Evolutionary conservation across 2,797 vertebrate species (phyloP).

Genomic region (Lemur catta): DNA sequence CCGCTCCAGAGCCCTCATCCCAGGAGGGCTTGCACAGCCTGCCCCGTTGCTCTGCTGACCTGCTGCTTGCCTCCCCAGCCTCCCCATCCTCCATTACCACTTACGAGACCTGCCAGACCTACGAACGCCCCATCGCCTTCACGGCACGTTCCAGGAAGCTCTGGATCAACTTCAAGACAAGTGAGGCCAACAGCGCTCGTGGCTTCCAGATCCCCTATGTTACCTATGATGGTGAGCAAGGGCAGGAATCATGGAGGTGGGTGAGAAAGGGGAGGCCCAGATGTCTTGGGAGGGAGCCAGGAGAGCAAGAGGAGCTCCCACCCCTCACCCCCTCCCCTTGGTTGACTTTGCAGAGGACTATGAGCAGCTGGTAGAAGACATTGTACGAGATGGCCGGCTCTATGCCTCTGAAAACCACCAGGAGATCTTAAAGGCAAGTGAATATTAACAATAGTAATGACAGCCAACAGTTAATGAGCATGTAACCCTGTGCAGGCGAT

Average conservation of each 20-base stretch:
- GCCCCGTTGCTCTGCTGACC: neutral
- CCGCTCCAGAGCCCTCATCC: neutral
- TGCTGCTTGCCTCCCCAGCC: conserved; percentile 82
- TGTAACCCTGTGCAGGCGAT: neutral
- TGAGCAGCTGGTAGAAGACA: conserved; percentile 98
- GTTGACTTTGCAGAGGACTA: conserved; percentile 92
- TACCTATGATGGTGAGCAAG: conserved; percentile 93
- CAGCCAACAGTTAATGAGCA: neutral
- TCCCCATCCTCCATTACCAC: conserved; percentile 98
- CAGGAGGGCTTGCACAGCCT: neutral
- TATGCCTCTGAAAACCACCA: conserved; percentile 99
- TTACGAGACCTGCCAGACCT: conserved; percentile 98
- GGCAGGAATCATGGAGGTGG: neutral
- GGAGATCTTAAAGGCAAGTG: conserved; percentile 96
- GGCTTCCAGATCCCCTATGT: conserved; percentile 99
- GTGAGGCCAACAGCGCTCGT: conserved; percentile 95
- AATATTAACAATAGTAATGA: neutral
- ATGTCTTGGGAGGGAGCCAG: neutral
- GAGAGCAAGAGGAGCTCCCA: neutral
- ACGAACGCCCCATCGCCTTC: conserved; percentile 97
- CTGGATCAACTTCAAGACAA: conserved; percentile 99
- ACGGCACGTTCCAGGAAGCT: conserved; percentile 96
- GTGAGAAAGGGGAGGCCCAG: neutral
- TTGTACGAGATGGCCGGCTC: conserved; percentile 95
- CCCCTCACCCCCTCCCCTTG: neutral